Evolutionary conservation across 2,797 vertebrate species (phyloP).

Genomic region (Alauda arvensis): DNA sequence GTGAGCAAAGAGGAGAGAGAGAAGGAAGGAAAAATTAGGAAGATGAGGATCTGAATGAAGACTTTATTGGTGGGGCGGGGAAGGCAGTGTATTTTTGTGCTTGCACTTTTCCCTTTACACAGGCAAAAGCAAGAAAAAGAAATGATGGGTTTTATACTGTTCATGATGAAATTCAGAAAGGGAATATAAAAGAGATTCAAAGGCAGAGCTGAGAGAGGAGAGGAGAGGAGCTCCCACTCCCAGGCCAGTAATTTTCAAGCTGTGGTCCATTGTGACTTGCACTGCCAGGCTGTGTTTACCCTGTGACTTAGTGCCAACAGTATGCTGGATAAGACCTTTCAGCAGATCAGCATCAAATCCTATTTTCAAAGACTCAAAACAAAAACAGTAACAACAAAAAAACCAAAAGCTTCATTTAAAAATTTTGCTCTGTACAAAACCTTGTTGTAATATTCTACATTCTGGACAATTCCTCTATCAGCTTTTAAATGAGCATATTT

Average conservation of each 20-base stretch:
- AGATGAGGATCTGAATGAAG: background rate
- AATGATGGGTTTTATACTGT: background rate
- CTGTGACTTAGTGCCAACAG: slow-evolving; percentile 53
- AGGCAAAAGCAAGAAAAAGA: background rate
- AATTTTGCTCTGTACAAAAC: slow-evolving; percentile 2
- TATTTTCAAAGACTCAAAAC: slow-evolving; percentile 49
- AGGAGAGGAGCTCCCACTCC: background rate
- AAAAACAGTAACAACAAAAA: background rate
- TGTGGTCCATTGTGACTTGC: slow-evolving; percentile 50
- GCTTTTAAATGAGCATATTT: background rate
- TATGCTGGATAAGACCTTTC: slow-evolving; percentile 48
- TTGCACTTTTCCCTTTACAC: background rate
- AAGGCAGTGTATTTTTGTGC: background rate
- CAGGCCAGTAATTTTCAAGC: slow-evolving; percentile 49
- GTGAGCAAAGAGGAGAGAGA: background rate
- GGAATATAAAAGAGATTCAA: slow-evolving; percentile 29
- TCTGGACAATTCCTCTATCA: background rate
- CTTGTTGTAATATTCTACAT: background rate
- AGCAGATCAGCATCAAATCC: slow-evolving; percentile 56
- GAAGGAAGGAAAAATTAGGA: slow-evolving; percentile 11
- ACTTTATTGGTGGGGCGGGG: background rate
- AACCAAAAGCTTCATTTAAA: background rate
- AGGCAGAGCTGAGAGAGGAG: slow-evolving; percentile 15
- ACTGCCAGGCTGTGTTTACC: slow-evolving; percentile 39
- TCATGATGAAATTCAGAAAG: slow-evolving; percentile 18